Conservation (phyloP, 1,140 invertebrate genomes). For the Trachymyrmex septentrionalis region DNA sequence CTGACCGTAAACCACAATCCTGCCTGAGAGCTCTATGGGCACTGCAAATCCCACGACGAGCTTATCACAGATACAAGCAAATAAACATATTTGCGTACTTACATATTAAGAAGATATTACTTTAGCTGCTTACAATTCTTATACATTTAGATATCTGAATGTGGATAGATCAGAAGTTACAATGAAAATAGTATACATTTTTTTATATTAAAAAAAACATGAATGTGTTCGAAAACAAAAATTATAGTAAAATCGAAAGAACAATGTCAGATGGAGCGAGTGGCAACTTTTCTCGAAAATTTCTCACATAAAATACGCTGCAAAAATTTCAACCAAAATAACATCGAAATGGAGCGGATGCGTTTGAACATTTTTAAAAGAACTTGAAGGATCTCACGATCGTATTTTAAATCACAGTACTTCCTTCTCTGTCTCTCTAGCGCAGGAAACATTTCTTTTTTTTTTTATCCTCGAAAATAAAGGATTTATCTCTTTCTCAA, state of each 20-base stretch:
- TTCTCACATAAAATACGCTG: background rate
- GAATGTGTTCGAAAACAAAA: background rate
- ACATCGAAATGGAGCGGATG: background rate
- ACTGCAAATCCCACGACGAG: constrained; percentile 83
- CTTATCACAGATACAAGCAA: constrained; percentile 70
- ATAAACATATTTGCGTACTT: background rate
- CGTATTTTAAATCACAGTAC: background rate
- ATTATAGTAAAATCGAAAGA: background rate
- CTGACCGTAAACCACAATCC: constrained; percentile 81
- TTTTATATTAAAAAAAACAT: background rate
- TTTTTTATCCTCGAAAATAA: constrained; percentile 45
- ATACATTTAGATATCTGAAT: background rate
- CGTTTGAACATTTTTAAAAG: background rate
- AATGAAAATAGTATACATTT: background rate
- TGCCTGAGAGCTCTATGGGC: constrained; percentile 83
- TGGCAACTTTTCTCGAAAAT: background rate
- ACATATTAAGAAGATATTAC: background rate
- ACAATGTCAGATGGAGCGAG: background rate
- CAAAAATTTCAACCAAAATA: constrained; percentile 11
- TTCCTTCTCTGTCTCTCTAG: background rate
- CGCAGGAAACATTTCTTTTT: constrained; percentile 25
- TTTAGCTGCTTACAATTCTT: background rate
- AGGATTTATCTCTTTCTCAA: constrained; percentile 38
- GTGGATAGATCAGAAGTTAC: background rate
- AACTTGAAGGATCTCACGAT: background rate